Evolutionary conservation across 92 coral and sea anemone genomes (phyloP).

Genomic region (Bergia puertoricense): DNA sequence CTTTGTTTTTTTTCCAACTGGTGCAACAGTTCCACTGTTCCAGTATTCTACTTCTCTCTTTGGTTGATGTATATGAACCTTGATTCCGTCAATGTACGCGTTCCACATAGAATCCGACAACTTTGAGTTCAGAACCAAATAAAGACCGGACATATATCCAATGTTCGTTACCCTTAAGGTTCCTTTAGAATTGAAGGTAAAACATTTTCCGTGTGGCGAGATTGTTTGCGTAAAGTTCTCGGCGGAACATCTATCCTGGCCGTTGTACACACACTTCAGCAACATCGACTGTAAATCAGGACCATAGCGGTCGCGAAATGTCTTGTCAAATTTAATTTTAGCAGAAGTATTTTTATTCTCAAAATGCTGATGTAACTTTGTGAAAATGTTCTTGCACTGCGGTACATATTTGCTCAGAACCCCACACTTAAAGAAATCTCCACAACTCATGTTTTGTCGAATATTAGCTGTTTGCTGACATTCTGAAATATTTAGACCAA

Average conservation of each 20-base stretch:
- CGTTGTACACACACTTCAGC: conserved; percentile 29
- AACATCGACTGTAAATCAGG: conserved; percentile 25
- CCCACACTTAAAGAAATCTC: conserved; percentile 27
- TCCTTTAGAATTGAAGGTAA: conserved; percentile 23
- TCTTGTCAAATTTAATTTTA: conserved; percentile 6
- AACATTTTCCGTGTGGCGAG: conserved; percentile 24
- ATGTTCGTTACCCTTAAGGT: not conserved
- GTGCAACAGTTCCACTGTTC: conserved; percentile 17
- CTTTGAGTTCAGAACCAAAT: conserved; percentile 21
- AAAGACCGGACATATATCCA: conserved; percentile 8
- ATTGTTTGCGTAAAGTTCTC: conserved; percentile 10
- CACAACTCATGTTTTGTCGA: conserved; percentile 39
- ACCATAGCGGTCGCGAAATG: conserved; percentile 12
- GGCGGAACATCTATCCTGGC: not conserved
- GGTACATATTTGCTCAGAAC: not conserved
- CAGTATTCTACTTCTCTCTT: not conserved
- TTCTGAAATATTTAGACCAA: conserved; percentile 16
- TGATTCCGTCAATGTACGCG: conserved; percentile 5
- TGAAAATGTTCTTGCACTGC: conserved; percentile 1
- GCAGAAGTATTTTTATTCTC: not conserved
- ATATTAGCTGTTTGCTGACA: not conserved
- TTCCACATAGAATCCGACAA: conserved; percentile 31
- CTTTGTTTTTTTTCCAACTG: conserved; percentile 12
- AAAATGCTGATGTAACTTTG: conserved; percentile 2
- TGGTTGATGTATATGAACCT: conserved; percentile 27